Evolutionary conservation across 2,797 vertebrate genomes (phyloP).

Genomic region (Tenualosa thibaudeaui): DNA sequence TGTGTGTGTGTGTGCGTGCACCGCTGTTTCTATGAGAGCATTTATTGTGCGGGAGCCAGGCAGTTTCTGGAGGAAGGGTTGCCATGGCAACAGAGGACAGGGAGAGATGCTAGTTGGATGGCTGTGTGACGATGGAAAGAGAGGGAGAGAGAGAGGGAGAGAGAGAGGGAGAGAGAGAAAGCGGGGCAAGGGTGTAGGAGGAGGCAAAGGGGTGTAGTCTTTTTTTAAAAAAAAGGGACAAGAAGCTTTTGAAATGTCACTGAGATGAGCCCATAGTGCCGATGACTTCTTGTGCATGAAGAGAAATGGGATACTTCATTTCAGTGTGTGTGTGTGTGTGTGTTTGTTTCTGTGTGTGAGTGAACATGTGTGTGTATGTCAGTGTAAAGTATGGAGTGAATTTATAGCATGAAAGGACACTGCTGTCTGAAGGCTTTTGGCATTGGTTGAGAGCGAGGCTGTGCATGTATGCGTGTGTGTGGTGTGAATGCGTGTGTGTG

Average conservation of each 20-base stretch:
- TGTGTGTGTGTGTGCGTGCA: slow-evolving; percentile 12
- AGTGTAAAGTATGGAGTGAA: not conserved
- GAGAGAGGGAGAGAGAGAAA: slow-evolving; percentile 18
- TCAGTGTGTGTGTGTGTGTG: not conserved
- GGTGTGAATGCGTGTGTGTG: not conserved
- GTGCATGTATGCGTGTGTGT: not conserved
- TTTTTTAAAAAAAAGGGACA: slow-evolving; percentile 54
- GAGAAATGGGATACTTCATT: not conserved
- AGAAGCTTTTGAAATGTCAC: slow-evolving; percentile 21
- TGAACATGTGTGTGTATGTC: not conserved
- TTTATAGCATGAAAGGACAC: not conserved
- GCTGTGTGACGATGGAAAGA: slow-evolving; percentile 60
- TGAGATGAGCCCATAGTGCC: not conserved
- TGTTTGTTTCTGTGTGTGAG: not conserved
- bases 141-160: slow-evolving; percentile 36
- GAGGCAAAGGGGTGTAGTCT: slow-evolving; percentile 45
- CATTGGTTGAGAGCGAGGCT: not conserved
- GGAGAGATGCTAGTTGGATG: slow-evolving; percentile 69
- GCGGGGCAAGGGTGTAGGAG: not conserved
- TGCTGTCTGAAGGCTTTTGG: not conserved
- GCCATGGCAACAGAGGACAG: slow-evolving; percentile 78
- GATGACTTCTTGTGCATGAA: not conserved
- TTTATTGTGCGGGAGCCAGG: slow-evolving; percentile 69
- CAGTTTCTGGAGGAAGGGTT: slow-evolving; percentile 77
- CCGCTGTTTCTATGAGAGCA: slow-evolving; percentile 63